Evolutionary conservation across 2,113 vertebrate species (phyloP), one percentile per base, ranked within the genome.

Genomic region (Psittacara wagleri): DNA sequence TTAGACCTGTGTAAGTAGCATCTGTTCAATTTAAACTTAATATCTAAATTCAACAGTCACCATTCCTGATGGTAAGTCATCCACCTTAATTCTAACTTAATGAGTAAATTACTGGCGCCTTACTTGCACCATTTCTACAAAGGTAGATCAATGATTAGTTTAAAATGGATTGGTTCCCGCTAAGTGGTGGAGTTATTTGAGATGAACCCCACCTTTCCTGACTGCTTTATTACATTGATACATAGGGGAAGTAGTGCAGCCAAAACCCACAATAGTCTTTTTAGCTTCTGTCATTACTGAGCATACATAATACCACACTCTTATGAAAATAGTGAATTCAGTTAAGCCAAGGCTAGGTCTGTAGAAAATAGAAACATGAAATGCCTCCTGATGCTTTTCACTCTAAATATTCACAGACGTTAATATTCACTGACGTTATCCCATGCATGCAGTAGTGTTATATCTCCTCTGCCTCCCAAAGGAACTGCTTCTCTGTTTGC

Each of bases 361-460:
- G 13, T 17, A 91, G 78, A 88, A 89, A 92, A 66, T 0, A 39
- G 19, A 54, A 82, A 49, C 5, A 17, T 19, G 25, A 90, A 75
- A 78, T 64, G 43, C 18, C 29, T 72, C 28, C 79, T 64, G 39
- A 24, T 22, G 8, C 24, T 54, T 74, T 75, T 85, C 35, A 63
- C 43, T 75, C 25, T 24, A 22, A 54, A 57, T 37, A 57, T 52
- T 43, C 37, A 59, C 11, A 81, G 31, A 13, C 4, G 17, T 29
- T 24, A 54, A 55, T 35, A 57, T 62, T 51, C 27, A 76, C 7
- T 57, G 31, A 17, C 3, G 18, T 69, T 83, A 69, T 25, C 13
- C 16, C 12, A n/a, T 1, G 0, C 8, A 22, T 1, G 5, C 61
- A 33, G 29, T 35, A 54, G 43, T 11, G 4, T 44, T 35, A 23